Evolutionary conservation across 64 coral and sea anemone genomes (phyloP).

Genomic region (Dendronephthya gigantea): DNA sequence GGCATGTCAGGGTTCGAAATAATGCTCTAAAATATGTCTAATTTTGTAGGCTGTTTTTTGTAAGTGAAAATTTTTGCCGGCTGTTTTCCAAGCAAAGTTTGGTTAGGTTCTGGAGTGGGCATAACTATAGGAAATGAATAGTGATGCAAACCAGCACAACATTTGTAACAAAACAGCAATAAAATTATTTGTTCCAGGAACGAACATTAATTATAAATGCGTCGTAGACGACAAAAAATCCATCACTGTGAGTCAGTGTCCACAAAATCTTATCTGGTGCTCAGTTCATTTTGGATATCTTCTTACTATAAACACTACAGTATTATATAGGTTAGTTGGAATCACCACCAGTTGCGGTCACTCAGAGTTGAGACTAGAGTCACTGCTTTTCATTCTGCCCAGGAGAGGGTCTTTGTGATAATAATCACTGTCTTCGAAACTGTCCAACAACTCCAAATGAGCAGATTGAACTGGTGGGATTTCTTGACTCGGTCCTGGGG

Average conservation of each 20-base stretch:
- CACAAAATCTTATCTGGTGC: too few species aligned
- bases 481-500: too few species aligned
- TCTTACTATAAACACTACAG: neutral
- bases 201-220: neutral
- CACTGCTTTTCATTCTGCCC: too few species aligned
- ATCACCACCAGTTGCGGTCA: neutral
- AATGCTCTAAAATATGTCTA: neutral
- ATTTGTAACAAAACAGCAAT: too few species aligned
- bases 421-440: too few species aligned
- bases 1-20: neutral
- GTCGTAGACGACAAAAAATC: neutral
- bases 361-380: too few species aligned
- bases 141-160: neutral
- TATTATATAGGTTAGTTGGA: neutral
- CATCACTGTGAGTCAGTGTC: neutral
- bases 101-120: neutral
- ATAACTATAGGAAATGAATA: neutral
- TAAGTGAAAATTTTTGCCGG: too few species aligned
- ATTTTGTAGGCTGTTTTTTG: conserved; percentile 9
- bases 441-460: too few species aligned
- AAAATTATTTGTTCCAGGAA: too few species aligned
- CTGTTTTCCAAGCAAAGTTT: neutral
- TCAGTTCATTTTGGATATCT: neutral
- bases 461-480: too few species aligned
- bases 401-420: too few species aligned